These are phyloP conservation scores for Antennarius striatus DNA, from an alignment of 2,113 vertebrate genomes.

Conservation along the genomic window DNA sequence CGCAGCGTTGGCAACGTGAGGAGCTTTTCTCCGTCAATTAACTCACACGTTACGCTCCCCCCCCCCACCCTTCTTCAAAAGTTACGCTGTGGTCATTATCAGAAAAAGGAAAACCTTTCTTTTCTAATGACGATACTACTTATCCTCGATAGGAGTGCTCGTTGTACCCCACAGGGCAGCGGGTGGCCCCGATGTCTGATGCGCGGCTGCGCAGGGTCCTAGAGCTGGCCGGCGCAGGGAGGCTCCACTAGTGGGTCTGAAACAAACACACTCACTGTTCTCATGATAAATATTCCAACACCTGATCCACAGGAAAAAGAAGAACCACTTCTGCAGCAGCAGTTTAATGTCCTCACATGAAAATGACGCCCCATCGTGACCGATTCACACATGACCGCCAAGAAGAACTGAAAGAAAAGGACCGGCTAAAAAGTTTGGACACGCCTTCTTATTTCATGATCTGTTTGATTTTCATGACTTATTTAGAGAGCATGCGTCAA, in stretches of 20 bases:
- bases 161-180: slow-evolving; percentile 50
- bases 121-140: slow-evolving; percentile 29
- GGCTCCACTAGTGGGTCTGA: too few relatives aligned
- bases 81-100: slow-evolving; percentile 78
- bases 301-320: slow-evolving; percentile 10
- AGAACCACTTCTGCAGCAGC: neutral
- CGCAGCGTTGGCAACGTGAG: slow-evolving; percentile 46
- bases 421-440: too few relatives aligned
- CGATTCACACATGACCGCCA: too few relatives aligned
- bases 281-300: neutral
- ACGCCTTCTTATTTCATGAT: too few relatives aligned
- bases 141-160: slow-evolving; percentile 60
- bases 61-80: slow-evolving; percentile 58
- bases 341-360: neutral
- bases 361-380: too few relatives aligned
- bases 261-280: neutral
- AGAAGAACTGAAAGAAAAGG: too few relatives aligned
- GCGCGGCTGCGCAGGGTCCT: slow-evolving; percentile 62
- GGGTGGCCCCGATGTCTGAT: slow-evolving; percentile 17
- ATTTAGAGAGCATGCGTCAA: too few relatives aligned
- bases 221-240: slow-evolving; percentile 41
- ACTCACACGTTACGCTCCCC: slow-evolving; percentile 51
- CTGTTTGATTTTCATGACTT: too few relatives aligned
- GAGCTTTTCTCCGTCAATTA: slow-evolving; percentile 73
- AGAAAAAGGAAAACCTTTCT: slow-evolving; percentile 62